Evolutionary conservation across 35 echinoderm and acorn worm species (phyloP), one percentile per base, ranked within the genome.

Genomic region (Acanthaster planci): DNA sequence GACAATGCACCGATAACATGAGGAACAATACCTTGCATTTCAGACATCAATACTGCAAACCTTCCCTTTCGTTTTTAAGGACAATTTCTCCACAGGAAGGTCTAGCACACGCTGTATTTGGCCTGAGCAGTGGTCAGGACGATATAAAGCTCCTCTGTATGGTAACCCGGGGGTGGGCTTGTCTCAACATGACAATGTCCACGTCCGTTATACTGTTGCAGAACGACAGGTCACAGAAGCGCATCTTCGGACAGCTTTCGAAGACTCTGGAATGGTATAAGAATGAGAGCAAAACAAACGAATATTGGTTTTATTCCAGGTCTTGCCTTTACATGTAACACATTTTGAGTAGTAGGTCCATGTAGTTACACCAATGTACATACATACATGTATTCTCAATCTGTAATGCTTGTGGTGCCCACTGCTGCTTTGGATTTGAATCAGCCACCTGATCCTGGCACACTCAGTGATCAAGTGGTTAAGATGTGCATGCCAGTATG

Each of bases 171-270:
- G 75, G 91, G 51, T 88, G 89, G 10, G 52, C 38, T 38, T 78
- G 80, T 76, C 56, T 82, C 50, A 76, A 82, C 7, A 35, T 17
- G 4, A 36, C 37, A 5, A 93, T 81, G 1, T 79, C 72, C 12
- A 44, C 81, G 0, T 52, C 51, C 0, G 64, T 52, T 7, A 93
- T 26, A 27, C 78, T 64, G 15, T 84, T 76, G 52, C 91, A 93
- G 77, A 93, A 93, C 1, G 91, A 93, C 23, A 93, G 39, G 80
- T 93, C 91, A 60, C 83, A 76, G 17, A 93, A 84, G 8, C 53
- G 18, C n/a, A 93, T 23, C 37, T 78, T 78, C 5, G 72, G 22
- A 50, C 91, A 93, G 15, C 80, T 84, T 40, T 89, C 86, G 8
- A 93, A 40, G 10, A 93, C 86, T 36, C 91, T 93, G 42, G 42